Base-by-base conservation (phyloP, 1,140 invertebrate species). In the Drosophila burlai region DNA sequence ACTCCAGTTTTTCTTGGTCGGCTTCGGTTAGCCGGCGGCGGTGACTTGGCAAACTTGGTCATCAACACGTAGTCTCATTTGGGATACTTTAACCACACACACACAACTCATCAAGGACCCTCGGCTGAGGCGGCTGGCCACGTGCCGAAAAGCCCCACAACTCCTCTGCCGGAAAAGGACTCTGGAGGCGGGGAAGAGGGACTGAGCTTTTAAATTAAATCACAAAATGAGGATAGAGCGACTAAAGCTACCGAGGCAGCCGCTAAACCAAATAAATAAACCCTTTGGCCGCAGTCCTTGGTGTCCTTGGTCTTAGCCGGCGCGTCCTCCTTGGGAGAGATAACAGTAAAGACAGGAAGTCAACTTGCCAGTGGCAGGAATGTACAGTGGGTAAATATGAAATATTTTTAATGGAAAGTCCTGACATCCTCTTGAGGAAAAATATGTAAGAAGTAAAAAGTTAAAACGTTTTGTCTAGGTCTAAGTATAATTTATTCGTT, bases 241-340 rank as follows among this genome's bases (percentile, higher is more conserved):
- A 68, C 77, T 76, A 72, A 76, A 73, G 80, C 76, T 58, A 62
- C 34, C 60, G 57, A 46, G 68, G 62, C 66, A 54, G 68, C 52
- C 68, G 82, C 84, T 84, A 87, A 87, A 81, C 84, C 77, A 87
- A 89, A 87, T 87, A 87, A 87, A 89, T 87, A 80, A 87, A 87
- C 84, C 84, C 84, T 89, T 87, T 89, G 81, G 84, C 76, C 68
- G 67, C 54, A 87, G 67, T 89, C 64, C 72, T 71, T 38, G 55
- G 78, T 81, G 67, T 78, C 81, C 73, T 78, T 71, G 75, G 76
- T 78, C 74, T 69, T 83, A 55, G 68, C 67, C 45, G 66, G 59
- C 62, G 47, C 49, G 46, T 72, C 57, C 74, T 67, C 46, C 76
- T 80, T 72, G 47, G 43, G 18, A 46, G 49, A 67, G 52, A 64